Base-by-base conservation (phyloP, 2,113 vertebrate species). In the Oncorhynchus keta region DNA sequence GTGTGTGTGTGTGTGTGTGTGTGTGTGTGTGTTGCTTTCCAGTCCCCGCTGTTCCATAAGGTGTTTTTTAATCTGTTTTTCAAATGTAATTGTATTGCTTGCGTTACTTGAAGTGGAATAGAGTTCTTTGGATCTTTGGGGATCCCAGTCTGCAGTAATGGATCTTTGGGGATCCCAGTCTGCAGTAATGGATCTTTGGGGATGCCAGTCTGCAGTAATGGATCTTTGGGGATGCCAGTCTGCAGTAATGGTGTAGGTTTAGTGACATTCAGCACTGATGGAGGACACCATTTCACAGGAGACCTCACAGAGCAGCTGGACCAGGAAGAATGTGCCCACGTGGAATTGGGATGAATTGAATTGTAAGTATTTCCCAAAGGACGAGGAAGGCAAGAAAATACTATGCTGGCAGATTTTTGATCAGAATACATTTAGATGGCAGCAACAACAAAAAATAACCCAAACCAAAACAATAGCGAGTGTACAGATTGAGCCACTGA, bases 231-330 rank as follows among this genome's bases (percentile, higher is more conserved):
- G 89, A 90, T 84, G 70, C 77, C 68, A 51, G 84, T 81, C 85
- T 87, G 88, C 88, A 85, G 83, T 88, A 88, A 89, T 85, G 83
- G 84, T 72, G 83, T 78, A 62, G 78, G 82, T 83, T 79, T 83
- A 82, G 88, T 94, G 90, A 93, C 92, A 93, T 94, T 94, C 89
- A 87, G 85, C 85, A 84, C 88, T 88, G 89, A 91, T 91, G 93
- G 91, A 94, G 93, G 93, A 94, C 93, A 93, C 89, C 84, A 91
- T 90, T 89, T 93, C 92, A 91, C 92, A 89, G 89, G 92, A 93
- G 93, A 93, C 89, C 91, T 91, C 90, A 91, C 90, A 90, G 88
- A 86, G 82, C 89, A 89, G 88, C 89, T 84, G 85, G 86, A 91
- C 82, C 83, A 86, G 86, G 84, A 89, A 86, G 86, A 90, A 87